phyloP scores from a whole-genome alignment of 2,888 invertebrate genomes.

The Holacanthella duospinosa region DNA sequence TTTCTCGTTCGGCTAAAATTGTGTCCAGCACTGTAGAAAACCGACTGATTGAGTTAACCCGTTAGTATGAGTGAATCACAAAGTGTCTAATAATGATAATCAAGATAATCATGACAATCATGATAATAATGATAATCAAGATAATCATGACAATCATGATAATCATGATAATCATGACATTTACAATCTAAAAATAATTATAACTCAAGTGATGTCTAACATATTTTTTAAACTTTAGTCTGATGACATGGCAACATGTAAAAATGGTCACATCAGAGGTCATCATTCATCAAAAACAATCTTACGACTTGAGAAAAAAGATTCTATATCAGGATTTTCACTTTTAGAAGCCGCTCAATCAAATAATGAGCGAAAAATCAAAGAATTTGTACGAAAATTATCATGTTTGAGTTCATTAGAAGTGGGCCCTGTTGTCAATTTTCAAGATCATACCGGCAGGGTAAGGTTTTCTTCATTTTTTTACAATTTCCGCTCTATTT shows the following conservation, averaged over 20 bases:
- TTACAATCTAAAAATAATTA: no score
- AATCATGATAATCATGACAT: no score
- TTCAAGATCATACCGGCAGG: constrained; percentile 33
- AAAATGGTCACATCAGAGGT: neutral
- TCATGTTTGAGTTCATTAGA: constrained; percentile 17
- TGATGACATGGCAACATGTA: constrained; percentile 9
- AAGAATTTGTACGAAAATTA: constrained; percentile 28
- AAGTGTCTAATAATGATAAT: no score
- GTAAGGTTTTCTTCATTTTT: constrained; percentile 18
- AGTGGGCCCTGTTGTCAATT: constrained; percentile 30
- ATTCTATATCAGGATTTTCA: constrained; percentile 30
- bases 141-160: no score
- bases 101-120: no score
- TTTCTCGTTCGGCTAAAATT: no score
- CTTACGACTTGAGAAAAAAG: constrained; percentile 13
- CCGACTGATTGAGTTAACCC: no score
- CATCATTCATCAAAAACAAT: constrained; percentile 8
- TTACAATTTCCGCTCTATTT: neutral
- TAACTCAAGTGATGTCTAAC: no score
- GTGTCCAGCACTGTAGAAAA: no score
- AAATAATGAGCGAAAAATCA: constrained; percentile 28
- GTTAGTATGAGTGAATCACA: no score
- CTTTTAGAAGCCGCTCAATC: constrained; percentile 28
- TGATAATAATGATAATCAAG: no score
- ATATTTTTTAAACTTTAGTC: no score